Conservation (phyloP, 2,888 invertebrate species). For the Eupithecia subfuscata region DNA sequence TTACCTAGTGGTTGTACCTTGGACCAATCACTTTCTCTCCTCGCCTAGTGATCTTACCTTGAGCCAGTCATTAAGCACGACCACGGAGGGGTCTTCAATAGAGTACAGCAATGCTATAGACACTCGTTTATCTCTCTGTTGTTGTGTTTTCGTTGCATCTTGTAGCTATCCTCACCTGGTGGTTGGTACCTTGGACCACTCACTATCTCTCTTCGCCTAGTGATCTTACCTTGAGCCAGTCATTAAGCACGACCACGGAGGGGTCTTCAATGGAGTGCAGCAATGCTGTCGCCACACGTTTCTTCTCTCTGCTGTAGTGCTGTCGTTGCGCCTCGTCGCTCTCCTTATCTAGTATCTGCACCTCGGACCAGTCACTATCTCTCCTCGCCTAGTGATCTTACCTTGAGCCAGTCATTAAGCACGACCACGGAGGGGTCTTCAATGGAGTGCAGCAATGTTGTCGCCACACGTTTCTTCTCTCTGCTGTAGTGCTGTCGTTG, state of each 20-base stretch:
- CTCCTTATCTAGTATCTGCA: conserved; percentile 79
- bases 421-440: conserved; percentile 97
- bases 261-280: conserved; percentile 94
- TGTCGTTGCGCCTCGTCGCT: conserved; percentile 96
- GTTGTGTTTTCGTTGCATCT: conserved; percentile 95
- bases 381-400: conserved; percentile 43
- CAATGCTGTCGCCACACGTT: conserved; percentile 94
- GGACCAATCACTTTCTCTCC: no score
- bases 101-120: conserved; percentile 95
- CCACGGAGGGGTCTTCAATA: conserved; percentile 93
- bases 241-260: no score
- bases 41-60: no score
- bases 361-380: not conserved
- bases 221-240: no score
- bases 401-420: conserved; percentile 95
- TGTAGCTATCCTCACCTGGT: conserved; percentile 89
- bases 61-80: no score
- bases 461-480: conserved; percentile 96
- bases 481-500: conserved; percentile 94
- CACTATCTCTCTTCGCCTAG: no score
- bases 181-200: not conserved
- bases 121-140: conserved; percentile 95
- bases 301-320: conserved; percentile 95
- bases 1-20: no score
- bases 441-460: conserved; percentile 93